These are phyloP conservation scores for Aphelenchoides besseyi DNA, from an alignment of 1,140 invertebrate genomes.

Conservation along the genomic window DNA sequence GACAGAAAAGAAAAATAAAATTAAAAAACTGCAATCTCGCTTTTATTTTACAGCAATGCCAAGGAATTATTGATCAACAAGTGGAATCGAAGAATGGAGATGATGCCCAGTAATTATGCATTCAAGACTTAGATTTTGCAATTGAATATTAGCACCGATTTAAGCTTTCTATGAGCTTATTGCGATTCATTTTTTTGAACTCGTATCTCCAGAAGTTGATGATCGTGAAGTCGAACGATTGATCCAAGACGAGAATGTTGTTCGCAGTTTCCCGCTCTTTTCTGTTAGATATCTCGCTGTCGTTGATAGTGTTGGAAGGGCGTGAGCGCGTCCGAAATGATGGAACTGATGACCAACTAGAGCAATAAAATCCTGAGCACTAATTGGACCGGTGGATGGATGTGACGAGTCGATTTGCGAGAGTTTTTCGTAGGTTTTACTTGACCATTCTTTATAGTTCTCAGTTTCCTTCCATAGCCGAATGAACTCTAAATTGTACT, in stretches of 20 bases:
- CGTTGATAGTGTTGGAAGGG: slow-evolving; percentile 84
- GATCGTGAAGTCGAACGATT: slow-evolving; percentile 4
- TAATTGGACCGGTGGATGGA: slow-evolving; percentile 84
- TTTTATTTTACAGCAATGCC: too few species aligned
- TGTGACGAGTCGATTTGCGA: slow-evolving; percentile 66
- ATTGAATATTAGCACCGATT: neutral
- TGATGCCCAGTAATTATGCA: too few species aligned
- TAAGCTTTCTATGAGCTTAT: neutral
- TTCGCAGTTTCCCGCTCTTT: slow-evolving; percentile 70
- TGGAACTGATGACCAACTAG: slow-evolving; percentile 86
- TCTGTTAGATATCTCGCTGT: slow-evolving; percentile 86
- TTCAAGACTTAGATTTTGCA: too few species aligned
- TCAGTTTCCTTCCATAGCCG: slow-evolving; percentile 79
- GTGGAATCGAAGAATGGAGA: too few species aligned
- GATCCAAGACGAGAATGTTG: slow-evolving; percentile 34
- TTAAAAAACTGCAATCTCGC: neutral
- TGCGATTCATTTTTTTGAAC: neutral
- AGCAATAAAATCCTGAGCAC: slow-evolving; percentile 87
- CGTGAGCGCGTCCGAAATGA: slow-evolving; percentile 83
- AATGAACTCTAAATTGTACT: slow-evolving; percentile 83
- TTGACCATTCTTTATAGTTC: slow-evolving; percentile 70
- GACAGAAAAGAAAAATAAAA: slow-evolving; percentile 12
- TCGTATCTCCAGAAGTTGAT: neutral
- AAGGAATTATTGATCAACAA: too few species aligned
- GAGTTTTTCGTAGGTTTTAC: slow-evolving; percentile 20